These are phyloP conservation scores for Hydrolagus colliei DNA, from an alignment of 2,797 vertebrate species.

Conservation along the genomic window DNA sequence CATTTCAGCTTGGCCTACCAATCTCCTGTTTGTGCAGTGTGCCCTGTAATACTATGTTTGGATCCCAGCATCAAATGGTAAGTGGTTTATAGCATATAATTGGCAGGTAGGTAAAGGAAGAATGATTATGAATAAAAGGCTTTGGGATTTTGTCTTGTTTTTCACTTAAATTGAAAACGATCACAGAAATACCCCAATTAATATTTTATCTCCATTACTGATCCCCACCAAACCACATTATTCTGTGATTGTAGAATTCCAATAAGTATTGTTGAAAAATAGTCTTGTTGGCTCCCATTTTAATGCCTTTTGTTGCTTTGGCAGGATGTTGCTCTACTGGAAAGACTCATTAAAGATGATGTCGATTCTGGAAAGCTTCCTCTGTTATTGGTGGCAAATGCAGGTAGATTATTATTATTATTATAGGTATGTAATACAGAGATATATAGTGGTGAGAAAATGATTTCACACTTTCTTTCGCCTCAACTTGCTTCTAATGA, in stretches of 20 bases:
- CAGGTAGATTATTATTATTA: slow-evolving; percentile 55
- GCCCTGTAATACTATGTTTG: slow-evolving; percentile 95
- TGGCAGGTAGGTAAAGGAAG: neutral
- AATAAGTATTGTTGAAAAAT: no score
- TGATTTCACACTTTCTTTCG: neutral
- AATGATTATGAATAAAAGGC: no score
- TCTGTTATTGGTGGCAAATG: slow-evolving; percentile 82
- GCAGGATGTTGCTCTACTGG: slow-evolving; percentile 86
- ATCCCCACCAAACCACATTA: neutral
- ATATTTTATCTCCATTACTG: neutral
- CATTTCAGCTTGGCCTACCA: slow-evolving; percentile 74
- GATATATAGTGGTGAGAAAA: neutral
- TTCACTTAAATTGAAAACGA: no score
- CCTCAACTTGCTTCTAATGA: neutral
- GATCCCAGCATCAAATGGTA: slow-evolving; percentile 97
- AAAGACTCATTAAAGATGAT: slow-evolving; percentile 87
- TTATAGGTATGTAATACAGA: slow-evolving; percentile 37
- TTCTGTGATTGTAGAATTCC: no score
- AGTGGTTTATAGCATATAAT: slow-evolving; percentile 36
- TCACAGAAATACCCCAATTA: no score
- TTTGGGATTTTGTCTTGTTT: neutral
- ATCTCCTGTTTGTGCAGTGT: slow-evolving; percentile 85
- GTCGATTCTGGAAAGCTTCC: slow-evolving; percentile 75
- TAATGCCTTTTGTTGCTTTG: slow-evolving; percentile 37
- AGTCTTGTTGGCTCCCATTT: neutral